A percentile compares a stretch with the other conserved stretches of the same genome.
Conservation (phyloP, 1,140 invertebrate species). For the Leptinotarsa defecta region DNA sequence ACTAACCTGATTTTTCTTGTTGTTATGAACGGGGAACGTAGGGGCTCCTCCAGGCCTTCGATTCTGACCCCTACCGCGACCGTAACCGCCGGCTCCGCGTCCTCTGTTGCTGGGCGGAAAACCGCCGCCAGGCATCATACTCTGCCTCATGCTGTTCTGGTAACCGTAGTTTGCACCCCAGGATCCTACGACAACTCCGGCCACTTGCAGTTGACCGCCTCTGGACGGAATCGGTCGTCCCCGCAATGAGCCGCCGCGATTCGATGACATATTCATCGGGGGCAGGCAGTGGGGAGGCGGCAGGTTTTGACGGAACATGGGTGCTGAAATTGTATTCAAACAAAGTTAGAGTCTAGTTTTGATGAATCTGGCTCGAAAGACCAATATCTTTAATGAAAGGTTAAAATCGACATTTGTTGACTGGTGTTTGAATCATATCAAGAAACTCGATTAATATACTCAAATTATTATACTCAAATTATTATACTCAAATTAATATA, state of each 20-base stretch:
- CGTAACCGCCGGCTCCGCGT: constrained; percentile 11
- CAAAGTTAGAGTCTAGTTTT: too few species aligned
- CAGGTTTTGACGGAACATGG: constrained; percentile 42
- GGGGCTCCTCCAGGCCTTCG: constrained; percentile 42
- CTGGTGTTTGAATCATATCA: too few species aligned
- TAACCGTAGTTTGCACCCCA: constrained; percentile 77
- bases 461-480: too few species aligned
- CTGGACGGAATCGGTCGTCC: constrained; percentile 64
- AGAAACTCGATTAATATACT: too few species aligned
- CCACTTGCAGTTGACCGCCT: constrained; percentile 80
- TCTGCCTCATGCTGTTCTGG: constrained; percentile 53
- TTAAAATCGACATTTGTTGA: too few species aligned
- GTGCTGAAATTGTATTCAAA: constrained; percentile 15
- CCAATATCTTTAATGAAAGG: too few species aligned
- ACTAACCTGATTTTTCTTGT: constrained; percentile 47
- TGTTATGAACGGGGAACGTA: constrained; percentile 44
- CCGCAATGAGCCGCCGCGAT: constrained; percentile 33
- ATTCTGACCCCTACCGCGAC: constrained; percentile 36
- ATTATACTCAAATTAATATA: too few species aligned
- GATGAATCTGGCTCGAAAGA: too few species aligned
- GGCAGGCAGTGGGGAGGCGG: constrained; percentile 49
- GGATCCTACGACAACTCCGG: constrained; percentile 77
- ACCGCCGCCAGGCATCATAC: constrained; percentile 17
- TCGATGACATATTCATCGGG: constrained; percentile 46
- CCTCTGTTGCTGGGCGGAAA: constrained; percentile 33